These are phyloP conservation scores for Bruchidius siliquastri DNA, from an alignment of 2,888 invertebrate species.

Conservation along the genomic window DNA sequence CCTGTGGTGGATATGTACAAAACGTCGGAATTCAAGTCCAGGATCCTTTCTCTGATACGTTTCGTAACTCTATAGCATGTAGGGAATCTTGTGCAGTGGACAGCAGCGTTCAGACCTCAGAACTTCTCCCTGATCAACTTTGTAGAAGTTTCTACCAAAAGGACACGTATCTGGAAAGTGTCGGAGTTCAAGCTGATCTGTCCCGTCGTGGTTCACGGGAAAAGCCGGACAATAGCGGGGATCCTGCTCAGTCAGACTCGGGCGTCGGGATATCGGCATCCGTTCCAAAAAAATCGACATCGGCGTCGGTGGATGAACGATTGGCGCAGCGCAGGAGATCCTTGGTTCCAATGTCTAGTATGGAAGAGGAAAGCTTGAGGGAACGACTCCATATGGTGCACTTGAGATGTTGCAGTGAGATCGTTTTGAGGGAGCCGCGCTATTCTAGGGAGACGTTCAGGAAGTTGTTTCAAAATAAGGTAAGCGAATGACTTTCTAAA, in stretches of 20 bases:
- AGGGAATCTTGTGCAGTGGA: neutral
- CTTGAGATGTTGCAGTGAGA: slow-evolving; percentile 62
- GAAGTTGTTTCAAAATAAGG: slow-evolving; percentile 65
- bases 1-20: neutral
- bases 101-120: neutral
- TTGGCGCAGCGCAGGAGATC: slow-evolving; percentile 33
- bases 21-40: neutral
- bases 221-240: neutral
- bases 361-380: slow-evolving; percentile 66
- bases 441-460: slow-evolving; percentile 63
- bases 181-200: neutral
- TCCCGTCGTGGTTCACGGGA: neutral
- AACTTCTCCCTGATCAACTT: too few relatives aligned
- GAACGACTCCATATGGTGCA: slow-evolving; percentile 58
- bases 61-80: too few relatives aligned
- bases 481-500: slow-evolving; percentile 40
- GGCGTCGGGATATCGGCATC: slow-evolving; percentile 1
- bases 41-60: too few relatives aligned
- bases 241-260: neutral
- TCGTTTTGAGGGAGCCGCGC: slow-evolving; percentile 58
- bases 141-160: neutral
- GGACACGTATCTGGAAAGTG: neutral
- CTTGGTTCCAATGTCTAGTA: slow-evolving; percentile 54
- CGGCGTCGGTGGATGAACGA: slow-evolving; percentile 28
- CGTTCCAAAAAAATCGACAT: neutral